phyloP scores from a whole-genome alignment of 2,113 vertebrate genomes.

The Heteronetta atricapilla region DNA sequence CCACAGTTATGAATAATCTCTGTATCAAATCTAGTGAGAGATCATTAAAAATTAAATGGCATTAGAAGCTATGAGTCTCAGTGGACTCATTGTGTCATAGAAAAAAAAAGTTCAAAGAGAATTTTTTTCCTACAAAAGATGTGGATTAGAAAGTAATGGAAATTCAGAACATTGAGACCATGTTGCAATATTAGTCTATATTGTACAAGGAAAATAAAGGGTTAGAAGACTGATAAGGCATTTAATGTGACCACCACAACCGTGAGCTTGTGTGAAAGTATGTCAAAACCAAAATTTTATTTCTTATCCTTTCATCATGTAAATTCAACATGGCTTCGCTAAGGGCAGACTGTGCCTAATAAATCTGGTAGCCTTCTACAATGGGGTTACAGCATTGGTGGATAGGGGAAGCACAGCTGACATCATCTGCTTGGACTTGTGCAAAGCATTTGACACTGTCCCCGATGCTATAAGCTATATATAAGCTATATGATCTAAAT shows the following conservation, averaged over 20 bases:
- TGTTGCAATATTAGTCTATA: not conserved
- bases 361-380: too few species aligned
- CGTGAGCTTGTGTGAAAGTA: not conserved
- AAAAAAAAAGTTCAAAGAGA: slow-evolving; percentile 22
- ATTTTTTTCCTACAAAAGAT: not conserved
- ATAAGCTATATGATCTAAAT: too few species aligned
- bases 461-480: too few species aligned
- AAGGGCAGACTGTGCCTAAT: too few species aligned
- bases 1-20: slow-evolving; percentile 45
- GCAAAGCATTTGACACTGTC: too few species aligned
- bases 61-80: slow-evolving; percentile 54
- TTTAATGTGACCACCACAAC: not conserved
- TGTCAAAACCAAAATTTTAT: not conserved
- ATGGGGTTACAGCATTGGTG: too few species aligned
- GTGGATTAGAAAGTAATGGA: not conserved
- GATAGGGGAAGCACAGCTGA: too few species aligned
- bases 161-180: not conserved
- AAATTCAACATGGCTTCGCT: too few species aligned
- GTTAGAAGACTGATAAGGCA: not conserved
- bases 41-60: slow-evolving; percentile 57
- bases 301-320: not conserved
- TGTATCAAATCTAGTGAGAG: slow-evolving; percentile 40
- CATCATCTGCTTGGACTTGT: too few species aligned
- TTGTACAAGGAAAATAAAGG: not conserved
- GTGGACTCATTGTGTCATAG: slow-evolving; percentile 30